A percentile compares a stretch with the other conserved stretches of the same genome.
phyloP scores from a whole-genome alignment of 2,888 invertebrate genomes.

The Hypselothyrea guttata region DNA sequence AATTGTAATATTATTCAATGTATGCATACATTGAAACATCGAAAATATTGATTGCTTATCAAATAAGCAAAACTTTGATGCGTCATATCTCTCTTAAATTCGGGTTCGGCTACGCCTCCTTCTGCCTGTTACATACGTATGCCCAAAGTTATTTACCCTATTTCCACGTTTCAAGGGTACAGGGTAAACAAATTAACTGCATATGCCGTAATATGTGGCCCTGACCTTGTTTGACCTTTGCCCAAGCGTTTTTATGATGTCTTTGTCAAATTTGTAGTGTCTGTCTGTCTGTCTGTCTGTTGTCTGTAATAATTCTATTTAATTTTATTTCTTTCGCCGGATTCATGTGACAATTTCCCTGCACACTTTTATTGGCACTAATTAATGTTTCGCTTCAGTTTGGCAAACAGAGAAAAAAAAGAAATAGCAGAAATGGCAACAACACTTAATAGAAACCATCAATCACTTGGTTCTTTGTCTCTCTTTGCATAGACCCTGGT shows the following conservation, averaged over 20 bases:
- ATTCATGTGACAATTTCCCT: conserved; percentile 59
- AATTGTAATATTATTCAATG: too few relatives aligned
- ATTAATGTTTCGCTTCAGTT: conserved; percentile 47
- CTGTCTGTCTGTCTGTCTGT: conserved; percentile 11
- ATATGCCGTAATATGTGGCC: conserved; percentile 32
- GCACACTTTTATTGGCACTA: conserved; percentile 67
- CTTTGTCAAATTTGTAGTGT: conserved; percentile 15
- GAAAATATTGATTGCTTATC: too few relatives aligned
- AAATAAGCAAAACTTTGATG: too few relatives aligned
- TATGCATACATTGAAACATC: too few relatives aligned
- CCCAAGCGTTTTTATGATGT: conserved; percentile 16
- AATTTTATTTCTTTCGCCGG: conserved; percentile 1
- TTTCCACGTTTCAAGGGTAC: too few relatives aligned
- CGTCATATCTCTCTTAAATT: too few relatives aligned
- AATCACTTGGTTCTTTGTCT: conserved; percentile 47
- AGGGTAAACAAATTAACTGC: conserved; percentile 1
- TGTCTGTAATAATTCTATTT: conserved; percentile 9
- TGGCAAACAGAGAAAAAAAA: conserved; percentile 15
- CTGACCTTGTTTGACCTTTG: conserved; percentile 68
- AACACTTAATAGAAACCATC: conserved; percentile 39
- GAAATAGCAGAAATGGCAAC: conserved; percentile 2
- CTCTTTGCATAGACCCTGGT: conserved; percentile 29
- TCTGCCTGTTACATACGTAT: too few relatives aligned
- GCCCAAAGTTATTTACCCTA: too few relatives aligned
- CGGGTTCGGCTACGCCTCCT: too few relatives aligned